A percentile compares a stretch with the other conserved stretches of the same genome.
Evolutionary conservation across 2,113 vertebrate species (phyloP).

Genomic region (Panthera uncia): DNA sequence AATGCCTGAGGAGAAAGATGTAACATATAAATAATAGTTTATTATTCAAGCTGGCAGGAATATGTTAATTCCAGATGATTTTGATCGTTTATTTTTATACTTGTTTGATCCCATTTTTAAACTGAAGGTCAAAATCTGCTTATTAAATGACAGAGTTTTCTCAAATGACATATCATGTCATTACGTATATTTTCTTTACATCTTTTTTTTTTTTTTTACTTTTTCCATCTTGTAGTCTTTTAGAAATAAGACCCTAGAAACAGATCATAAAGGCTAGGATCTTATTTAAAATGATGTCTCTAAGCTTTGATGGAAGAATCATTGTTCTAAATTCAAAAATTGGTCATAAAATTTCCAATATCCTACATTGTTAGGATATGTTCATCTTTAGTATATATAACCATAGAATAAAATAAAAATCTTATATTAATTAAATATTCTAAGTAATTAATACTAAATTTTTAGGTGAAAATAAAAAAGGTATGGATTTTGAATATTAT

Average conservation of each 20-base stretch:
- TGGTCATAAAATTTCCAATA: neutral
- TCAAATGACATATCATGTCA: neutral
- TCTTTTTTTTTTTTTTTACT: neutral
- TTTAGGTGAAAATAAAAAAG: neutral
- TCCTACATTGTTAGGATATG: neutral
- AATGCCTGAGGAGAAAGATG: neutral
- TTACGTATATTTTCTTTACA: slow-evolving; percentile 3
- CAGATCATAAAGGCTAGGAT: neutral
- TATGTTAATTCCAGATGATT: slow-evolving; percentile 14
- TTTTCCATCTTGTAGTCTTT: neutral
- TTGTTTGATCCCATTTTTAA: neutral
- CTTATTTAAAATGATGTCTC: neutral
- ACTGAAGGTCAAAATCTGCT: neutral
- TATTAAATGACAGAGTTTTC: neutral
- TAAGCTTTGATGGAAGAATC: slow-evolving; percentile 6
- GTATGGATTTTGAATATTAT: neutral
- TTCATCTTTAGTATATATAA: neutral
- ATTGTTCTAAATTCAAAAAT: neutral
- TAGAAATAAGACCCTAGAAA: neutral
- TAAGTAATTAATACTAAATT: slow-evolving; percentile 33
- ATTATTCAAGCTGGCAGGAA: neutral
- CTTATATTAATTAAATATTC: neutral
- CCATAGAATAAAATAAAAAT: slow-evolving; percentile 4
- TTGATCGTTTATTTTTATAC: neutral
- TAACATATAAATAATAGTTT: neutral